Base-by-base conservation (phyloP, 2,797 vertebrate species). In the Cossypha caffra region DNA sequence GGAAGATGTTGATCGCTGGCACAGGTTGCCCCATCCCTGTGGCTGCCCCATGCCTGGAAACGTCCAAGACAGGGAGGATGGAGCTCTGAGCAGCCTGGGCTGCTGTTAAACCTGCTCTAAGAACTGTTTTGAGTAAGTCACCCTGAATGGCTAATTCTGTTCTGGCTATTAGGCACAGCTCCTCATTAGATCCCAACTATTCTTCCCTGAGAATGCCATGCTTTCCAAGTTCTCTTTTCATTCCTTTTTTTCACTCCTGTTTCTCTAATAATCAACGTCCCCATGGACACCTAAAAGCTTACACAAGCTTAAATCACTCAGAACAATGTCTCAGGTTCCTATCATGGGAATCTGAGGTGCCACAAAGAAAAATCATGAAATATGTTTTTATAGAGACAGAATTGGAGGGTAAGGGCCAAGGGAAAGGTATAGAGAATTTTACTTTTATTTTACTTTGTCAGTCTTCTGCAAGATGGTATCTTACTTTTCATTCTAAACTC, bases 101-200 rank as follows among this genome's bases (percentile, higher is more conserved):
- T 89, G 75, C 91, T 89, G 52, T 59, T 93, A 89, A 96, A 90
- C 67, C 77, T 89, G 40, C 59, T 69, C 31, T 86, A 63, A 90
- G 77, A 93, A 69, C 45, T 77, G 29, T 81, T 96, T 45, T 78
- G 66, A 84, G 86, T 51, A 85, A 91, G 79, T 72, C 73, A 35
- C 35, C 37, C 64, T 79, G 61, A 74, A 79, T 59, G 59, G 55
- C 33, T 94, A 58, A 93, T 95, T 93, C 66, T 92, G 23, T 68
- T 78, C 78, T 86, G 58, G 33, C 75, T 88, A 17, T 80, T 88
- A 45, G 43, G 47, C 84, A 90, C 33, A 84, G 58, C 58, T 82
- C 64, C 74, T 94, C 84, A 83, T 90, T 90, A 91, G 57, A 59
- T 48, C 25, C 42, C 45, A 84, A 0, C 38, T 81, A 64, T 62